Base-by-base conservation (phyloP, 2,797 vertebrate species). In the Clarias laeviceps region DNA sequence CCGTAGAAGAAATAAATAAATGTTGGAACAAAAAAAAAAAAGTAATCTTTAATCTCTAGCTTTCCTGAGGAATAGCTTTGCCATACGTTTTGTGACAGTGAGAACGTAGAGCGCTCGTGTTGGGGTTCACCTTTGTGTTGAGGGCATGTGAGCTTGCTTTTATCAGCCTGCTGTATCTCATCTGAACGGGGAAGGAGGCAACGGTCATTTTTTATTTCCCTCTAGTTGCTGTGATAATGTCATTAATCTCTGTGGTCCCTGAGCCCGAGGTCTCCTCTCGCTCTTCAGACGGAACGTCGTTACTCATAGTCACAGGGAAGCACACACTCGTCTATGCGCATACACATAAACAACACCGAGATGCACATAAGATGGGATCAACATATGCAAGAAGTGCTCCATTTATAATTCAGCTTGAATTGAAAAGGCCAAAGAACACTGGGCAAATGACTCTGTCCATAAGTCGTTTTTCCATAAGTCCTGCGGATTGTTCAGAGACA, bases 171-270 rank as follows among this genome's bases (percentile, higher is more conserved):
- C 81, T 79, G 65, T 79, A 83, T 86, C 81, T 86, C 37, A 69
- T 50, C 12, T 12, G 56, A 79, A 72, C 17, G n/a, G 56, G 8
- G 37, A 79, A 83, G 65, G 57, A 76, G 65, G 73, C 81, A 29
- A 62, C 11, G 37, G 66, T 66, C 73, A 72, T 86, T 83, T 86
- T 79, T 86, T 86, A 83, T 70, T 70, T 68, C 54, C 85, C 74
- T 76, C 65, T 56, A 37, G 68, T 80, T 79, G 80, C 57, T 72
- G 81, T n/a, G 74, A 86, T 86, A 83, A 86, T 72, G 81, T 78
- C 81, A 83, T 86, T 86, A 86, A 86, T 86, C 85, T 86, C 74
- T 54, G 64, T 72, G 81, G 80, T 82, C 65, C 73, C 73, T 79
- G 64, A 82, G 80, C 80, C 85, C 5, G 80, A 79, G 81, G 85